These are phyloP conservation scores for Picathartes gymnocephalus DNA, from an alignment of 2,113 vertebrate species.

Conservation along the genomic window DNA sequence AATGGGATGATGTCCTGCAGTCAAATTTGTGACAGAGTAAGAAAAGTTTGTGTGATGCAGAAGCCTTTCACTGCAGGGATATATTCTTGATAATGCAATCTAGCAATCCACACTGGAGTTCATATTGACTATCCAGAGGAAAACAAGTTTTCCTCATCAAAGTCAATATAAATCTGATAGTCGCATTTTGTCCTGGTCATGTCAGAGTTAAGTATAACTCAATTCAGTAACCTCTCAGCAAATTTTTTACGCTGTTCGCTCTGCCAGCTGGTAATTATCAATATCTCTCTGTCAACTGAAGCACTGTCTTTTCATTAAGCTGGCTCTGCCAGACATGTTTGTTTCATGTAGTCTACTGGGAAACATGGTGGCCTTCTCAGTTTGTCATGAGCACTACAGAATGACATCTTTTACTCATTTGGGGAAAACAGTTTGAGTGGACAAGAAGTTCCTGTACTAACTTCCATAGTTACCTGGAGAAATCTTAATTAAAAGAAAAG, in stretches of 20 bases:
- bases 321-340: not conserved
- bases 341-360: not conserved
- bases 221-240: not conserved
- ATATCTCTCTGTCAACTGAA: not conserved
- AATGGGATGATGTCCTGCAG: not conserved
- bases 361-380: not conserved
- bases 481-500: not conserved
- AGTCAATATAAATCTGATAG: not conserved
- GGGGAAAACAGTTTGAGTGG: not conserved
- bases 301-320: not conserved
- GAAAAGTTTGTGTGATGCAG: not conserved
- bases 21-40: not conserved
- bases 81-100: accelerated
- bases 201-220: not conserved
- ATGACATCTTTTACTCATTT: not conserved
- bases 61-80: not conserved
- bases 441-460: not conserved
- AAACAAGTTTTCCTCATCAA: not conserved
- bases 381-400: not conserved
- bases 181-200: not conserved
- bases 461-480: not conserved
- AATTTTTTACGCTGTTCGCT: not conserved
- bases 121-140: not conserved
- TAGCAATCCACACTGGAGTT: not conserved
- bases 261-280: not conserved